These are phyloP conservation scores for Salvator merianae DNA, from an alignment of 2,113 vertebrate genomes.

Conservation along the genomic window DNA sequence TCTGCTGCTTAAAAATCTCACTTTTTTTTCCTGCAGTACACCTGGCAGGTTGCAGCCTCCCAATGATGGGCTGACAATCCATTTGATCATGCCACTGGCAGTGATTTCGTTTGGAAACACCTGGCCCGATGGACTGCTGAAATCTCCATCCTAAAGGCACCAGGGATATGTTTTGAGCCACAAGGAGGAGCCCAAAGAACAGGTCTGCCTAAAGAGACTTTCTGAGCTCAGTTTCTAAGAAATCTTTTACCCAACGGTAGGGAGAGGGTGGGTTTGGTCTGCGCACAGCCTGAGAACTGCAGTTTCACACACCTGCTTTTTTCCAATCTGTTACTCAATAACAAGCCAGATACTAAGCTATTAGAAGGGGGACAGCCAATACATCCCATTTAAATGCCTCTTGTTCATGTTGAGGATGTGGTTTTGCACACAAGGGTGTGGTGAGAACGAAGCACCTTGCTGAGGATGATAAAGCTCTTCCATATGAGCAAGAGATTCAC, in stretches of 20 bases:
- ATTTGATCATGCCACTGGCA: too few relatives aligned
- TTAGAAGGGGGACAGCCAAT: conserved; percentile 32
- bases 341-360: conserved; percentile 23
- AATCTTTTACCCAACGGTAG: background rate
- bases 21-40: too few relatives aligned
- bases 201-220: background rate
- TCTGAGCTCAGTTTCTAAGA: background rate
- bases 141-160: background rate
- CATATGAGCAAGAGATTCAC: conserved; percentile 24
- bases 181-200: conserved; percentile 22
- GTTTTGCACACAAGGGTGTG: background rate
- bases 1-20: too few relatives aligned
- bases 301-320: background rate
- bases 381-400: conserved; percentile 25
- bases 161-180: background rate
- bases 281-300: background rate
- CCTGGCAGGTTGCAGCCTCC: too few relatives aligned
- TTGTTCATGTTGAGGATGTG: accelerated
- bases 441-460: background rate
- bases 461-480: conserved; percentile 24
- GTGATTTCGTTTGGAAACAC: background rate
- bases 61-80: too few relatives aligned
- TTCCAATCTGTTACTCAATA: background rate
- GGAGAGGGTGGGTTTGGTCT: background rate
- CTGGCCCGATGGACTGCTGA: background rate